Base-by-base conservation (phyloP, 1,140 invertebrate species). In the Wasmannia auropunctata region DNA sequence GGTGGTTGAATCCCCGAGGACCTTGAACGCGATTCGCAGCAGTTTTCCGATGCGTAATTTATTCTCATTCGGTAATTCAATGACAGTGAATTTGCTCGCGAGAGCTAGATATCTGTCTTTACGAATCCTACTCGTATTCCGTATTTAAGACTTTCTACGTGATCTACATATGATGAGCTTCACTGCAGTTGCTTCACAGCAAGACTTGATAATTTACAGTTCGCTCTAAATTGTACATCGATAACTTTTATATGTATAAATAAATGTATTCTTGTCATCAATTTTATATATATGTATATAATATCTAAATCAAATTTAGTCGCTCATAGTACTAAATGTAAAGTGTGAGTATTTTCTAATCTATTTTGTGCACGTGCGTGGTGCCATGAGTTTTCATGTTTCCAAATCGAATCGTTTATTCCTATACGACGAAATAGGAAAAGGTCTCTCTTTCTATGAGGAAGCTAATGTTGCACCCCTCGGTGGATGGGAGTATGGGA, bases 21-120 rank as follows among this genome's bases (percentile, higher is more conserved):
- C 79, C 79, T 83, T 83, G 79, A 72, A 58, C 19, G 51, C 67
- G 67, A 58, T 83, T 72, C 51, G 28, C 62, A 51, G 25, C 51
- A n/a, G 62, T 14, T 72, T 72, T 67, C 8, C 51, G 25, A 81
- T 43, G 43, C 43, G 60, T 65, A 83, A 83, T 72, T 83, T 80
- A 51, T 69, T 43, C 58, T 60, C 54, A 43, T 72, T 81, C 51
- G 79, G 8, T 72, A 81, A 58, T 46, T 74, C n/a, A 72, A 51
- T 69, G 25, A 72, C n/a, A 10, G 14, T 10, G 25, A 19, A 4
- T 56, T 54, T 19, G 46, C 56, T 43, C 77, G 19, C 51, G 54
- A 43, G 22, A 51, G n/a, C n/a, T n/a, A n/a, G n/a, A 67, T 40
- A 40, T 25, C 7, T 14, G 25, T 43, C 7, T 16, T 40, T 56